A percentile compares a stretch with the other conserved stretches of the same genome.
These are phyloP conservation scores for Vipera ursinii DNA, from an alignment of 2,797 vertebrate genomes.

Conservation along the genomic window DNA sequence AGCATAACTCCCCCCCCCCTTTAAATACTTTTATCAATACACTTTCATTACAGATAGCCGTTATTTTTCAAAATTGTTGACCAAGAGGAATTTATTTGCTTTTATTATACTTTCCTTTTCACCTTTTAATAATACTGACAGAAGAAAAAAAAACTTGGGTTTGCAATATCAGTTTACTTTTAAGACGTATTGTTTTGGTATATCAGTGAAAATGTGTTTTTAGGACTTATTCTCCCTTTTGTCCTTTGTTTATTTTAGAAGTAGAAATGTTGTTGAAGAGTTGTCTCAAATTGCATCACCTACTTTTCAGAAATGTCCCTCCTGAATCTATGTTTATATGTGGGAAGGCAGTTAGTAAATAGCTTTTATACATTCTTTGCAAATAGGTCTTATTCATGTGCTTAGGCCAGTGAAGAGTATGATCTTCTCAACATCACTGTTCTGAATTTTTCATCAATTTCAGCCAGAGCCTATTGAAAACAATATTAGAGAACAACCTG, in stretches of 20 bases:
- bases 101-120: slow-evolving; percentile 24
- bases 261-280: not conserved
- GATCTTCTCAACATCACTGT: not conserved
- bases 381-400: not conserved
- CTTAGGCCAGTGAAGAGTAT: not conserved
- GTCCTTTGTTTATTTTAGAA: not conserved
- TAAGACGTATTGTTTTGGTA: slow-evolving; percentile 16
- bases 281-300: not conserved
- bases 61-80: slow-evolving; percentile 15
- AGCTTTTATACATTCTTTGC: not conserved
- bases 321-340: not conserved
- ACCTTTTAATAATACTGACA: slow-evolving; percentile 33
- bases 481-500: not conserved
- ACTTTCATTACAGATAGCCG: not conserved
- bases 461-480: not conserved
- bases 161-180: not conserved
- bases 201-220: not conserved
- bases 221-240: slow-evolving; percentile 4
- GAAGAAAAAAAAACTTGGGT: not conserved
- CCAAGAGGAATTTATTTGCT: slow-evolving; percentile 15
- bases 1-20: no score
- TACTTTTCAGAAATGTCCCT: not conserved
- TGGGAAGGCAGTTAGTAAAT: not conserved
- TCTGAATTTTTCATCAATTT: not conserved
- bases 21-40: not conserved